Base-by-base conservation (phyloP, 2,888 invertebrate species). In the Cheilosia urbana region DNA sequence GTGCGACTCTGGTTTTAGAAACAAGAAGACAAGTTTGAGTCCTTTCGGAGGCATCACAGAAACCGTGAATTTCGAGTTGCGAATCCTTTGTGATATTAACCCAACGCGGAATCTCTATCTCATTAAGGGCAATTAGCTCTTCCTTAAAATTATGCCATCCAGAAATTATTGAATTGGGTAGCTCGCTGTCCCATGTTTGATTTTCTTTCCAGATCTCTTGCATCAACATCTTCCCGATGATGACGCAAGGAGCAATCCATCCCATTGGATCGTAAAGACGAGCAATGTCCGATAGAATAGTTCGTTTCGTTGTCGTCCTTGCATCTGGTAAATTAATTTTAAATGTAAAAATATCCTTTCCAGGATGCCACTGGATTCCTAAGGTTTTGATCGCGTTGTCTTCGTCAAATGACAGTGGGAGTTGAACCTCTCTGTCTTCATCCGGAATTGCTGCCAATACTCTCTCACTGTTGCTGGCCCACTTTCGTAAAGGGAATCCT, bases 211-310 rank as follows among this genome's bases (percentile, higher is more conserved):
- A 85, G 1, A 88, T 53, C 13, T 80, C 40, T 55, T 88, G 75
- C 40, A 87, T 75, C 19, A 80, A 71, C 4, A 84, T 81, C 68
- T 87, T 87, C 1, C 78, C 75, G 7, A 65, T 24, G 13, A 87
- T 71, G 6, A 79, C 81, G 4, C 75, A 81, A 11, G 30, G 30
- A 9, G 30, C 1, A 30, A 87, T n/a, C 85, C 60, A 83, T 17
- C 83, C 87, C 40, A 87, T 45, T 6, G 81, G 85, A 47, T 82
- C 76, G 53, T 73, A 87, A n/a, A 79, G 57, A 17, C 40, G 40
- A 15, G 40, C 40, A 15, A 42, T 42, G 13, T 42, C 40, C 13
- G 40, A 15, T 13, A 42, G 27, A 49, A 63, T 30, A 40, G 37
- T 51, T 57, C 53, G 77, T 66, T 55, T 73, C n/a, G 45, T 58